Evolutionary conservation across 2,113 vertebrate genomes (phyloP).

Genomic region (Phalacrocorax aristotelis): DNA sequence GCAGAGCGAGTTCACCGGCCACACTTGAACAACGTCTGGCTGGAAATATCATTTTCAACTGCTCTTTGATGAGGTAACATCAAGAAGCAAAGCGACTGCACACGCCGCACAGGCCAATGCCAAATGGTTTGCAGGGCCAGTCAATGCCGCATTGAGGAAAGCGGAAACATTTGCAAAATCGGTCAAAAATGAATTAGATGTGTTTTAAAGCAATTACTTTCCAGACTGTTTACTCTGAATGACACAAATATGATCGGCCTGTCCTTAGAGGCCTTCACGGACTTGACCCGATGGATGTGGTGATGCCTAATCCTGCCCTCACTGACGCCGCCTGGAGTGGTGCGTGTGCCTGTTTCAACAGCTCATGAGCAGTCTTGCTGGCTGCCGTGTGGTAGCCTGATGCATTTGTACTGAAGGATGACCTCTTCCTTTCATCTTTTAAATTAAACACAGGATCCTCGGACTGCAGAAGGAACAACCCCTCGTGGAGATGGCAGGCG

Average conservation of each 20-base stretch:
- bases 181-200: neutral
- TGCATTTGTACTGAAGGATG: accelerated
- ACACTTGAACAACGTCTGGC: neutral
- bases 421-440: neutral
- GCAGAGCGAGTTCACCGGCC: neutral
- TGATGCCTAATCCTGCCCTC: neutral
- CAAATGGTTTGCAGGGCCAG: neutral
- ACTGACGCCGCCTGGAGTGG: neutral
- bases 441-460: neutral
- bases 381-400: neutral
- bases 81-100: slow-evolving; percentile 23
- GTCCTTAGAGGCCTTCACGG: neutral
- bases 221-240: slow-evolving; percentile 26
- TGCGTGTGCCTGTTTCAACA: accelerated
- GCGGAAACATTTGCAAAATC: neutral
- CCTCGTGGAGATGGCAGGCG: neutral
- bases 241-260: neutral
- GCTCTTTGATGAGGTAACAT: slow-evolving; percentile 61
- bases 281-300: neutral
- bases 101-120: neutral
- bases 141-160: neutral
- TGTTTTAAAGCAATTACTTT: slow-evolving; percentile 25
- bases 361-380: neutral
- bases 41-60: slow-evolving; percentile 61
- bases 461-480: neutral